Conservation (phyloP, 2,113 vertebrate species). For the Perccottus glenii region DNA sequence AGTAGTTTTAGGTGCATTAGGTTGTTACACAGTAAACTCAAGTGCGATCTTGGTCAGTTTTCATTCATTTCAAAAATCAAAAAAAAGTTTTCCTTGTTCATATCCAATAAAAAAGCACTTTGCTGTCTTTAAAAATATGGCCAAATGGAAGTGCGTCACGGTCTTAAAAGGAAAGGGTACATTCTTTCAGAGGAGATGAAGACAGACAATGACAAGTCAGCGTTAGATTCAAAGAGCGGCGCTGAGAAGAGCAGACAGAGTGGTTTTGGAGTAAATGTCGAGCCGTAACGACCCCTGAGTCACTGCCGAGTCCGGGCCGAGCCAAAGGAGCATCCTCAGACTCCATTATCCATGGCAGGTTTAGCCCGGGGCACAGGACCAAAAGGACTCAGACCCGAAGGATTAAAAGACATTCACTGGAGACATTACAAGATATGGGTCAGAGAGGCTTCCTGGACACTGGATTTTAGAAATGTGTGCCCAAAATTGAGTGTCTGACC, state of each 20-base stretch:
- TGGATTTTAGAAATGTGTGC: too few species aligned
- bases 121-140: background rate
- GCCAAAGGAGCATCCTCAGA: conserved; percentile 37
- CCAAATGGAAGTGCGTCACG: background rate
- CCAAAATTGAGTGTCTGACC: too few species aligned
- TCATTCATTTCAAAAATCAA: too few species aligned
- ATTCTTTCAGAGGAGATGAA: background rate
- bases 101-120: conserved; percentile 14
- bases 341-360: conserved; percentile 41
- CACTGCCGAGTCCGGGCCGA: conserved; percentile 40
- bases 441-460: conserved; percentile 1
- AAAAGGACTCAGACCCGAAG: conserved; percentile 38
- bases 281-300: conserved; percentile 58
- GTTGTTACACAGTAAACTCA: too few species aligned
- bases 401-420: conserved; percentile 37
- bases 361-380: conserved; percentile 31
- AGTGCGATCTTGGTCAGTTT: too few species aligned
- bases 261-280: conserved; percentile 56
- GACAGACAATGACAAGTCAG: conserved; percentile 7
- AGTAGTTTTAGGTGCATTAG: too few species aligned
- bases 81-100: background rate
- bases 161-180: background rate
- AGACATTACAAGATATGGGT: conserved; percentile 15
- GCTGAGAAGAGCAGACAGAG: background rate
- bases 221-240: conserved; percentile 31